These are phyloP conservation scores for Acronicta leporina DNA, from an alignment of 2,888 invertebrate species.

Conservation along the genomic window DNA sequence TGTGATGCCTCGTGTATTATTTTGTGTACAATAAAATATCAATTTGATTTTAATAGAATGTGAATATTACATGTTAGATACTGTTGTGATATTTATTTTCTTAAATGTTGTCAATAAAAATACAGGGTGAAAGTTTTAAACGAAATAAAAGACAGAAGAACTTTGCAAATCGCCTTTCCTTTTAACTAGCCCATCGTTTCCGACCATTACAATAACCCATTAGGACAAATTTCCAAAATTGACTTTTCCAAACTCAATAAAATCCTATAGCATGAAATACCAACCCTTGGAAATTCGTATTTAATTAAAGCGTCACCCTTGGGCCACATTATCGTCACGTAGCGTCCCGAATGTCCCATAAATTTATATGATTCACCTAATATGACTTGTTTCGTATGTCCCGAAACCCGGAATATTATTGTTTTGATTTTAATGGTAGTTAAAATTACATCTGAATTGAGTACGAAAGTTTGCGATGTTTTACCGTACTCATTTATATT, in stretches of 20 bases:
- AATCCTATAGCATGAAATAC: slow-evolving; percentile 40
- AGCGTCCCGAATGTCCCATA: slow-evolving; percentile 45
- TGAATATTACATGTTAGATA: no score
- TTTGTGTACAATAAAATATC: no score
- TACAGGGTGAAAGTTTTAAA: not conserved
- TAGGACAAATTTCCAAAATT: slow-evolving; percentile 30
- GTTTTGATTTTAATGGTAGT: slow-evolving; percentile 48
- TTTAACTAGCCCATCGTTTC: not conserved
- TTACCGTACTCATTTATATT: not conserved
- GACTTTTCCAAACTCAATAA: slow-evolving; percentile 46
- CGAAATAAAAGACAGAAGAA: slow-evolving; percentile 7
- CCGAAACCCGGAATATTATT: slow-evolving; percentile 39
- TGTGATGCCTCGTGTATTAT: no score
- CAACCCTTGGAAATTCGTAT: slow-evolving; percentile 54
- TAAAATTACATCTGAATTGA: slow-evolving; percentile 25
- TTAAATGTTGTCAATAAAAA: no score
- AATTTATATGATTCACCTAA: slow-evolving; percentile 59
- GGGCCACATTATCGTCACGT: slow-evolving; percentile 56
- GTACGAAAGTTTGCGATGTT: slow-evolving; percentile 11
- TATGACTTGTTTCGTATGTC: slow-evolving; percentile 45
- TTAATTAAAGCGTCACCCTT: slow-evolving; percentile 56
- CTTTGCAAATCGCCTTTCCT: slow-evolving; percentile 9
- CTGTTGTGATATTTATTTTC: no score
- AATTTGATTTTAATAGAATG: no score
- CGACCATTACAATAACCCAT: slow-evolving; percentile 41